Conservation (phyloP, 1,140 invertebrate species). For the Sogatella furcifera region DNA sequence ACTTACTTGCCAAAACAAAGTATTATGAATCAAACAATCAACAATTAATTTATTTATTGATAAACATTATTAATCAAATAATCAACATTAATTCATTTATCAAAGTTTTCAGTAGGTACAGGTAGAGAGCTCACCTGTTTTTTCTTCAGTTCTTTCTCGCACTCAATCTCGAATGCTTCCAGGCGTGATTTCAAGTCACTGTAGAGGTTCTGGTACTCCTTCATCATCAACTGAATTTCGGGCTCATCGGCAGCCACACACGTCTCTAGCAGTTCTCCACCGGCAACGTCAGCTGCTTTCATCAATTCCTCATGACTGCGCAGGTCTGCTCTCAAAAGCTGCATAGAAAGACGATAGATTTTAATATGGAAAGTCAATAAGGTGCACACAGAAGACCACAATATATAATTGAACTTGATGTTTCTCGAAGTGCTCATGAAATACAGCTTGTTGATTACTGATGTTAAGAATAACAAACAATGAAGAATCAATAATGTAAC, state of each 20-base stretch:
- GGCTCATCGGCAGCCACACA: constrained; percentile 40
- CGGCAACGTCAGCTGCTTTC: constrained; percentile 44
- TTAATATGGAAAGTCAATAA: background rate
- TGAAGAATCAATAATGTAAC: too few species aligned
- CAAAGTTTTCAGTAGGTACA: too few species aligned
- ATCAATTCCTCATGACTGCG: constrained; percentile 39
- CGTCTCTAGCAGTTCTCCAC: constrained; percentile 43
- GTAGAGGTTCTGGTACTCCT: constrained; percentile 55
- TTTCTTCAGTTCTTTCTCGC: constrained; percentile 11
- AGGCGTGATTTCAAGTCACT: constrained; percentile 46
- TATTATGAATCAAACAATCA: too few species aligned
- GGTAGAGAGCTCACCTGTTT: constrained; percentile 15
- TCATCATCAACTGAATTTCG: constrained; percentile 48
- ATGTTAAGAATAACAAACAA: too few species aligned
- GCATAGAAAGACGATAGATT: constrained; percentile 16
- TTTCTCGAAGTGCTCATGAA: too few species aligned
- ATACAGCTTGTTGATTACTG: too few species aligned
- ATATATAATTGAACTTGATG: too few species aligned
- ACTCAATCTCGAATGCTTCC: constrained; percentile 33
- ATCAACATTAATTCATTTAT: too few species aligned
- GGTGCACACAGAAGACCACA: too few species aligned
- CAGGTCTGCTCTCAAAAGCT: constrained; percentile 45
- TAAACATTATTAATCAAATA: too few species aligned
- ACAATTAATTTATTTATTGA: too few species aligned
- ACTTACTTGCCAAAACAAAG: too few species aligned